Base-by-base conservation (phyloP, 2,113 vertebrate genomes). In the Arenaria interpres region DNA sequence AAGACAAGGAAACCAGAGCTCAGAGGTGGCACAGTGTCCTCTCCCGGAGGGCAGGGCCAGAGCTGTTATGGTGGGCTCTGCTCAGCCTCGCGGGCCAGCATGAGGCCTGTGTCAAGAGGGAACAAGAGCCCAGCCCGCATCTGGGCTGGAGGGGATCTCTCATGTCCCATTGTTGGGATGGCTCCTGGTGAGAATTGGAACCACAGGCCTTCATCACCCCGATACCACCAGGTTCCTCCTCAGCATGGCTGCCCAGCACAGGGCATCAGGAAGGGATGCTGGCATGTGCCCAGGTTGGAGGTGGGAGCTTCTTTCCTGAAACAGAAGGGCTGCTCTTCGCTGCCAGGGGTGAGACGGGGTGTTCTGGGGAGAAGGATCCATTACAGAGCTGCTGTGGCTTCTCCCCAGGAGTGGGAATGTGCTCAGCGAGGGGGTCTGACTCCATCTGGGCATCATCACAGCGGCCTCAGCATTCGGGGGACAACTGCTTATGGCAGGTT, bases 1-100 rank as follows among this genome's bases (percentile, higher is more conserved):
- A 46, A 24, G 64, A 14, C 7, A 37, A 41, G 54, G 76, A 76
- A n/a, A 66, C 2, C 20, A 14, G 63, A 92, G 50, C 48, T 88
- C 32, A 20, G 19, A 80, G 30, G 30, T 60, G n/a, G 9, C 75
- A 32, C 0, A 0, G 9, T 54, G n/a, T 39, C 33, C 41, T 84
- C 32, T 82, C 7, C 27, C 35, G 48, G 39, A 41, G 59, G 14
- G n/a, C 21, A 86, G 56, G 32, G 28, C 37, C 22, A 57, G 59
- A 74, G 20, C 41, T 4, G 3, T 56, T 60, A 9, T 21, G 33
- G 12, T 1, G 3, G 20, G 23, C 43, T 57, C 50, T 62, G 24
- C 90, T 90, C 39, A 79, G 66, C 74, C 57, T 64, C 5, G 0
- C 0, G 3, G 76, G 32, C 37, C n/a, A 35, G 10, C 24, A 9